These are phyloP conservation scores for Trematocara nigrifrons DNA, from an alignment of 2,113 vertebrate species.

Conservation along the genomic window DNA sequence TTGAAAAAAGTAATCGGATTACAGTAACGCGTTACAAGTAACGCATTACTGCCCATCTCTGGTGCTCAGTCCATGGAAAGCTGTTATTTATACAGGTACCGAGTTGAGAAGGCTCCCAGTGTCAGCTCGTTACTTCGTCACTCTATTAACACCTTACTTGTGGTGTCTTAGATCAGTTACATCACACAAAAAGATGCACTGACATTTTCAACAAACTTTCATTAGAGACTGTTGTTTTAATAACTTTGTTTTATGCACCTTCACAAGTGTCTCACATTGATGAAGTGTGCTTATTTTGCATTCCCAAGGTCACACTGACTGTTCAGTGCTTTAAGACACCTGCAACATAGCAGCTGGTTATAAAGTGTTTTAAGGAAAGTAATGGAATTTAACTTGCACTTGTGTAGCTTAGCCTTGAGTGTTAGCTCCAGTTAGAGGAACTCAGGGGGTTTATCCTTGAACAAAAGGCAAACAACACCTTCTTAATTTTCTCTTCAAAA, in stretches of 20 bases:
- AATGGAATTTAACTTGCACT: background rate
- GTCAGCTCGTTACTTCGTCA: background rate
- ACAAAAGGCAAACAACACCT: background rate
- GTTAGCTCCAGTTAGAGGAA: background rate
- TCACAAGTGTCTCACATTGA: background rate
- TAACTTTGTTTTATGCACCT: background rate
- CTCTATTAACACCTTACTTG: background rate
- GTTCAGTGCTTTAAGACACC: background rate
- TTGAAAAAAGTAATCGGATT: no score
- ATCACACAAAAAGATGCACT: background rate
- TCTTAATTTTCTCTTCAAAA: background rate
- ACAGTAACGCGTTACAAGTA: no score
- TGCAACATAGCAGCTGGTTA: background rate
- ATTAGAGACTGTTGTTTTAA: background rate
- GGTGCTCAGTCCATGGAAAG: background rate
- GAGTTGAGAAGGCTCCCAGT: background rate
- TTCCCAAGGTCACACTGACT: background rate
- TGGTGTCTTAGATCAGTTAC: background rate
- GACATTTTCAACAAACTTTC: background rate
- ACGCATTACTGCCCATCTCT: no score
- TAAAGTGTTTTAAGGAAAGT: background rate
- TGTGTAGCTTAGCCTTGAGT: slow-evolving; percentile 3
- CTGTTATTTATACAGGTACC: background rate
- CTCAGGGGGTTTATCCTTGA: slow-evolving; percentile 28
- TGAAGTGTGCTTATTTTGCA: background rate